A percentile compares a stretch with the other conserved stretches of the same genome.
Evolutionary conservation across 2,888 invertebrate genomes (phyloP).

Genomic region (Eilema depressum): DNA sequence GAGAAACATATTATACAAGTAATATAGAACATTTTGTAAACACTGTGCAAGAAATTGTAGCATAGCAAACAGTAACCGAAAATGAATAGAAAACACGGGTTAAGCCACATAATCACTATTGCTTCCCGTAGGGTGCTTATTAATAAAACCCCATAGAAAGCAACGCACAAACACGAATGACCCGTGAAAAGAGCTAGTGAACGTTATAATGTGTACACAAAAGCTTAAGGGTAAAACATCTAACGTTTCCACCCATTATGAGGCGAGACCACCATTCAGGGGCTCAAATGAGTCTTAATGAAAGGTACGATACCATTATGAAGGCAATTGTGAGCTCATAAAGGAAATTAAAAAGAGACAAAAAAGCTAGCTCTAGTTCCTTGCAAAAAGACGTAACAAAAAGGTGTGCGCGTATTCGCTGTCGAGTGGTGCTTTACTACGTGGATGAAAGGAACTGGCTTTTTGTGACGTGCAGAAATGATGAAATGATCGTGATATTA

Average conservation of each 20-base stretch:
- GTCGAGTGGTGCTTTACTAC: slow-evolving; percentile 50
- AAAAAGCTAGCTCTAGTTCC: slow-evolving; percentile 62
- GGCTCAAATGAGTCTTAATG: slow-evolving; percentile 82
- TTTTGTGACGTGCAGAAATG: slow-evolving; percentile 36
- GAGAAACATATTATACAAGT: neutral
- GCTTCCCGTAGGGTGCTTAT: slow-evolving; percentile 62
- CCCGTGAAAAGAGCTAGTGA: slow-evolving; percentile 71
- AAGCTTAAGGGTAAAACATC: slow-evolving; percentile 74
- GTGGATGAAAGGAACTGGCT: slow-evolving; percentile 53
- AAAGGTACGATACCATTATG: slow-evolving; percentile 83
- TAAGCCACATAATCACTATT: slow-evolving; percentile 56
- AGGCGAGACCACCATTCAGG: slow-evolving; percentile 76
- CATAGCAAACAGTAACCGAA: slow-evolving; percentile 31
- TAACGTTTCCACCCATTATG: slow-evolving; percentile 78
- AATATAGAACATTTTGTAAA: neutral
- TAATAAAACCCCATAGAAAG: slow-evolving; percentile 71
- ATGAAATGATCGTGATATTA: slow-evolving; percentile 36
- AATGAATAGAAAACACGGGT: slow-evolving; percentile 42
- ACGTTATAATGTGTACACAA: slow-evolving; percentile 72
- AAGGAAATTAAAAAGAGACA: slow-evolving; percentile 83
- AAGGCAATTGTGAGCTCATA: slow-evolving; percentile 82
- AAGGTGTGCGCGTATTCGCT: slow-evolving; percentile 53
- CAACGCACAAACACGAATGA: slow-evolving; percentile 67
- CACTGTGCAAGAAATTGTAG: neutral
- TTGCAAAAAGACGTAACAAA: slow-evolving; percentile 59